Evolutionary conservation across 2,888 invertebrate genomes (phyloP).

Genomic region (Amaurobius ferox): DNA sequence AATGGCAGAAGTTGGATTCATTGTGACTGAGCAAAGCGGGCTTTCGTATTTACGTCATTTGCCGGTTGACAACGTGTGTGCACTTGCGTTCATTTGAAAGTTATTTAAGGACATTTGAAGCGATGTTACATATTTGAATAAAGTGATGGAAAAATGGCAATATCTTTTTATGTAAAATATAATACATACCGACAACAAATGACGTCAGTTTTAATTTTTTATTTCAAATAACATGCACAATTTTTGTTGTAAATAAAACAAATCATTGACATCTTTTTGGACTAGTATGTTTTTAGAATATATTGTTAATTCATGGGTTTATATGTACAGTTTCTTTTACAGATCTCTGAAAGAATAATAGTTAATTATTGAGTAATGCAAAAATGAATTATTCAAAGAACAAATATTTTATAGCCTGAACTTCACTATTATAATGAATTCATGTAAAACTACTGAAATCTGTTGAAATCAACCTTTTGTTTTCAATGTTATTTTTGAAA

Average conservation of each 20-base stretch:
- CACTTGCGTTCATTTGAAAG: constrained; percentile 54
- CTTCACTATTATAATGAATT: too few species aligned
- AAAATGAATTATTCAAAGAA: too few species aligned
- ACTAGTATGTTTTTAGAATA: not conserved
- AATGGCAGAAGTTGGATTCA: constrained; percentile 35
- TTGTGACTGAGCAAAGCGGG: constrained; percentile 47
- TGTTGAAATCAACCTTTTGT: not conserved
- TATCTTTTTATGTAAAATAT: constrained; percentile 68
- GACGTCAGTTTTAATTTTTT: constrained; percentile 52
- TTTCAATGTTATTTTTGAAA: not conserved
- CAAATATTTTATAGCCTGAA: too few species aligned
- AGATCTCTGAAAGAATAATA: not conserved
- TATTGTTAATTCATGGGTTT: not conserved
- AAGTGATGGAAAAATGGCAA: constrained; percentile 70
- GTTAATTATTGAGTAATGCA: not conserved
- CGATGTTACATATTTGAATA: constrained; percentile 65
- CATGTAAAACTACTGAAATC: not conserved
- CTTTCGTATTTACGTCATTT: constrained; percentile 70
- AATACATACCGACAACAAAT: constrained; percentile 41
- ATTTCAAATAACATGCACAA: constrained; percentile 69
- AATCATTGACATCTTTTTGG: constrained; percentile 46
- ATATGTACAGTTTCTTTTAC: not conserved
- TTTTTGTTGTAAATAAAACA: constrained; percentile 73
- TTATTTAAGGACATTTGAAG: constrained; percentile 62
- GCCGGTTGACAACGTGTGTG: constrained; percentile 34